Base-by-base conservation (phyloP, 1,140 invertebrate species). In the Drosophila tsacasi region DNA sequence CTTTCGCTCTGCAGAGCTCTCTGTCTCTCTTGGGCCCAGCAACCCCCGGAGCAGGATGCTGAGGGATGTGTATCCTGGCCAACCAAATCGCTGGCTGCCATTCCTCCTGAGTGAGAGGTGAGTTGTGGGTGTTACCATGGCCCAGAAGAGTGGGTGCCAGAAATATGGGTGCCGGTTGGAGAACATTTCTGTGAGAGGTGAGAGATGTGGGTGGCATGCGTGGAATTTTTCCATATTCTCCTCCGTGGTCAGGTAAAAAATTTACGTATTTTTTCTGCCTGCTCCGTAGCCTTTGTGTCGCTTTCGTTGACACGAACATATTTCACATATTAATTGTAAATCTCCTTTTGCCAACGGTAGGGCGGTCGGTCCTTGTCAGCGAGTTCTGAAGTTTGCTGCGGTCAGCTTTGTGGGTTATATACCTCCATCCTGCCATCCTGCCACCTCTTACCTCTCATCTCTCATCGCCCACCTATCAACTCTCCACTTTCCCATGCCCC, bases 71-170 rank as follows among this genome's bases (percentile, higher is more conserved):
- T 73, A 67, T 55, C 58, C 79, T 85, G 81, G 82, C 85, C 85
- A 90, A 90, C 85, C 85, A 90, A 90, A 90, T 59, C 85, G 74
- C 66, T 81, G 78, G 81, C 85, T 89, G 85, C 63, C 57, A 55
- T 55, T 37, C 72, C 72, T 17, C 17, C 13, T n/a, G 3, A 21
- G 10, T 15, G 27, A 27, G 27, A 15, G 32, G 44, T 19, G 44
- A n/a, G 42, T 23, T 55, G 66, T 72, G 68, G 60, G 68, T 30
- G 74, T 63, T 39, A 27, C 60, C 60, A 44, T 15, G 54, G 62
- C 25, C 25, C n/a, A 52, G 30, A 12, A 44, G 21, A n/a, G n/a
- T 27, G 15, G n/a, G n/a, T n/a, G 25, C 5, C 50, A 10, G 32
- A 39, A 55, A 23, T 39, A 55, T 55, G 54, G 54, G 5, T 39